phyloP scores from a whole-genome alignment of 35 echinoderm and acorn worm genomes.

The Eucidaris tribuloides region DNA sequence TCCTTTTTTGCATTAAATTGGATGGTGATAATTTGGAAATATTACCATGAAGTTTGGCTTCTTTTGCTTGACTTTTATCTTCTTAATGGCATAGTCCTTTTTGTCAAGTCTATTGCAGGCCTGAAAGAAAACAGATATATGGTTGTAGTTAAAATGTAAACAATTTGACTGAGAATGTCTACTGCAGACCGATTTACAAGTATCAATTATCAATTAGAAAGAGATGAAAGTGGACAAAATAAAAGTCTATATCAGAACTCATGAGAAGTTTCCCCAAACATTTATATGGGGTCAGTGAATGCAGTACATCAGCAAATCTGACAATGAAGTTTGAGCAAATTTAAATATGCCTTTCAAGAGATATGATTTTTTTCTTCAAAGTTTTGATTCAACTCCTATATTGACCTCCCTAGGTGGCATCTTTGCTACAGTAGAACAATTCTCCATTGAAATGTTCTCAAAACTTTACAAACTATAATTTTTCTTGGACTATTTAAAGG shows the following conservation, averaged over 20 bases:
- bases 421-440: too few relatives aligned
- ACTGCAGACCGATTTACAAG: neutral
- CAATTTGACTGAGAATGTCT: neutral
- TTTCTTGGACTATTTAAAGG: too few relatives aligned
- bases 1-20: too few relatives aligned
- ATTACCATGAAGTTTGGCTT: conserved; percentile 11
- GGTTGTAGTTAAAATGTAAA: too few relatives aligned
- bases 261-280: neutral
- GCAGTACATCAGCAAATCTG: neutral
- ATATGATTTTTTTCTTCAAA: too few relatives aligned
- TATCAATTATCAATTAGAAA: neutral
- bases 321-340: neutral
- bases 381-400: neutral
- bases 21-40: neutral
- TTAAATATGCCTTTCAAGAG: too few relatives aligned
- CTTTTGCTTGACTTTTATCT: conserved; percentile 29
- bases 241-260: neutral
- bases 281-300: neutral
- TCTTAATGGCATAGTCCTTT: conserved; percentile 42
- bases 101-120: conserved; percentile 28
- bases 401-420: neutral
- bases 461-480: too few relatives aligned
- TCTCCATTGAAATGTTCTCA: too few relatives aligned
- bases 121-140: neutral
- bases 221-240: neutral